Evolutionary conservation across 2,888 invertebrate species (phyloP).

Genomic region (Synanthedon myopaeformis): DNA sequence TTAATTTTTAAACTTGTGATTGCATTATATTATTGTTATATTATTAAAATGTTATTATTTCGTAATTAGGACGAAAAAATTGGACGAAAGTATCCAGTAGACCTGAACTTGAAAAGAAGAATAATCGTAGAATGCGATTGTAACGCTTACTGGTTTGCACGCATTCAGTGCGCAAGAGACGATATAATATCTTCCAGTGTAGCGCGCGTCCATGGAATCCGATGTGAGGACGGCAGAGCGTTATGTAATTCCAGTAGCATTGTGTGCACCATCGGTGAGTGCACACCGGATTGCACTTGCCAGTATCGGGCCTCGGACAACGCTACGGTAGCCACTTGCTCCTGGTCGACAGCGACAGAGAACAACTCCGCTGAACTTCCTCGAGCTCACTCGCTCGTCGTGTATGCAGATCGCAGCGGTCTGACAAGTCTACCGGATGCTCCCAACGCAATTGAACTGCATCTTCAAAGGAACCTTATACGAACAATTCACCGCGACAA

Average conservation of each 20-base stretch:
- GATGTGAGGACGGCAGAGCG: conserved; percentile 13
- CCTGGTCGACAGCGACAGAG: neutral
- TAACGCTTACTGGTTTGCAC: conserved; percentile 17
- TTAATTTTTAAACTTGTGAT: neutral
- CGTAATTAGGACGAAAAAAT: neutral
- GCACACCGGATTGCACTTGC: neutral
- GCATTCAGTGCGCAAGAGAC: conserved; percentile 10
- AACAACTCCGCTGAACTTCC: neutral
- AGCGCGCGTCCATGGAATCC: conserved; percentile 4
- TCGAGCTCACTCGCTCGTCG: neutral
- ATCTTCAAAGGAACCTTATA: neutral
- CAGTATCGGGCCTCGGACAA: conserved; percentile 1
- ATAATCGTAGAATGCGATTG: conserved; percentile 17
- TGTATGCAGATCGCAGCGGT: neutral
- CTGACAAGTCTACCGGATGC: neutral
- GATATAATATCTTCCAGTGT: conserved; percentile 1
- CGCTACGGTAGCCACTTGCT: neutral
- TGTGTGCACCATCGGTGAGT: conserved; percentile 5
- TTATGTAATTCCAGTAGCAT: neutral
- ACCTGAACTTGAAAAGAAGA: conserved; percentile 2
- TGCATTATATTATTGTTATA: neutral
- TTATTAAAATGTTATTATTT: neutral
- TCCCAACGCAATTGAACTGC: neutral
- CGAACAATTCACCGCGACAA: neutral
- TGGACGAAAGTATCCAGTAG: neutral